These are phyloP conservation scores for Neoascia interrupta DNA, from an alignment of 2,888 invertebrate species.

Conservation along the genomic window DNA sequence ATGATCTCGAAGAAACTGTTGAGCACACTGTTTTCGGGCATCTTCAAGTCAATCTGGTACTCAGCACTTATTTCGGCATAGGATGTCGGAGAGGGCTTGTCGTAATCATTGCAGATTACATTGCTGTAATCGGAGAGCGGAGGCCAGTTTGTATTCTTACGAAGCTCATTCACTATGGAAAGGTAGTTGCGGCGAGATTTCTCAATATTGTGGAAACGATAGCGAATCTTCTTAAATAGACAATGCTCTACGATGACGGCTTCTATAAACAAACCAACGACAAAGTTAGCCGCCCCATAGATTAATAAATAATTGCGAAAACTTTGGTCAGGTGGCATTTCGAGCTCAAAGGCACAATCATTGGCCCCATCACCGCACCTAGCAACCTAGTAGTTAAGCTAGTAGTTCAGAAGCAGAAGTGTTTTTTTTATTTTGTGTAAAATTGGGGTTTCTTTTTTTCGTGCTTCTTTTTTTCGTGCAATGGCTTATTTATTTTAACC, in stretches of 20 bases:
- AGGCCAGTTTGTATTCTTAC: constrained; percentile 84
- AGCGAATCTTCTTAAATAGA: constrained; percentile 81
- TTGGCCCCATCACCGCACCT: too few species aligned
- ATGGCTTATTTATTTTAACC: too few species aligned
- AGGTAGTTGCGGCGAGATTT: constrained; percentile 84
- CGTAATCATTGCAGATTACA: constrained; percentile 60
- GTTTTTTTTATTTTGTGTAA: too few species aligned
- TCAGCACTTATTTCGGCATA: constrained; percentile 81
- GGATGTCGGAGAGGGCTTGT: constrained; percentile 76
- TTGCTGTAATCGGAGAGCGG: constrained; percentile 79
- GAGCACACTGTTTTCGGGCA: constrained; percentile 79
- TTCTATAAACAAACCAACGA: constrained; percentile 82
- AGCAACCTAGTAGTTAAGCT: too few species aligned
- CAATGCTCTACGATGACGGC: constrained; percentile 82
- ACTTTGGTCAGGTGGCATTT: constrained; percentile 83
- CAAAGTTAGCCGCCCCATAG: constrained; percentile 81
- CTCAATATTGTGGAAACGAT: constrained; percentile 81
- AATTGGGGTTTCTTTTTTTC: too few species aligned
- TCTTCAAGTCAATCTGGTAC: constrained; percentile 79
- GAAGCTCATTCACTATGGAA: constrained; percentile 83
- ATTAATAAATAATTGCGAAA: constrained; percentile 80
- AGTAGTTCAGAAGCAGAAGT: too few species aligned
- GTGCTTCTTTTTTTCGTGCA: too few species aligned
- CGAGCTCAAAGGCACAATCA: constrained; percentile 85
- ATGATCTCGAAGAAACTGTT: constrained; percentile 80